Evolutionary conservation across 1,140 invertebrate species (phyloP).

Genomic region (Drosophila navojoa): DNA sequence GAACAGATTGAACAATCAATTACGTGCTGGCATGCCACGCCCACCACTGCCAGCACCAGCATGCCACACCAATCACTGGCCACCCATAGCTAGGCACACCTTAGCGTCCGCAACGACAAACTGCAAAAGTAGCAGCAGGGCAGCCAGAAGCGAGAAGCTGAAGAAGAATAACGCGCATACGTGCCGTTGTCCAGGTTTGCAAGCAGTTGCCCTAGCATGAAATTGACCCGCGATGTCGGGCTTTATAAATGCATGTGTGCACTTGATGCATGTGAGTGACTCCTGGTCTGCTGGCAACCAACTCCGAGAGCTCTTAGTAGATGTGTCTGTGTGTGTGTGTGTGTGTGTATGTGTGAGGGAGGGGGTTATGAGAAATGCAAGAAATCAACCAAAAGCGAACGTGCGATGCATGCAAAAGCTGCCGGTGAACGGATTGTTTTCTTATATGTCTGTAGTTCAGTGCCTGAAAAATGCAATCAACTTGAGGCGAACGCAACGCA

Average conservation of each 20-base stretch:
- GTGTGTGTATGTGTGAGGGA: not conserved
- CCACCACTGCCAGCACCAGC: conserved; percentile 19
- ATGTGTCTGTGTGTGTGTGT: no score
- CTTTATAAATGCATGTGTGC: conserved; percentile 72
- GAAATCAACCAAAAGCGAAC: conserved; percentile 79
- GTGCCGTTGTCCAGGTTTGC: conserved; percentile 65
- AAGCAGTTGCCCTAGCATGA: conserved; percentile 68
- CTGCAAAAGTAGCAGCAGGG: conserved; percentile 25
- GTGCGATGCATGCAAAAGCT: conserved; percentile 78
- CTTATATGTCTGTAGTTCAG: conserved; percentile 53
- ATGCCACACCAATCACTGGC: not conserved
- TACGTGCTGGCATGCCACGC: conserved; percentile 71
- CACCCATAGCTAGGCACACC: not conserved
- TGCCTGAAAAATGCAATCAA: conserved; percentile 78
- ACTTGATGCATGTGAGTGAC: conserved; percentile 58
- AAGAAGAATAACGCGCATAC: conserved; percentile 72
- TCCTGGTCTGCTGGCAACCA: conserved; percentile 28
- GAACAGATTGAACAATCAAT: conserved; percentile 82
- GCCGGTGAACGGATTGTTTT: conserved; percentile 68
- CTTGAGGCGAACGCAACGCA: conserved; percentile 62
- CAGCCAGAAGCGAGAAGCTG: conserved; percentile 29
- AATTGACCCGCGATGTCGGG: conserved; percentile 75
- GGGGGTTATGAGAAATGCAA: conserved; percentile 74
- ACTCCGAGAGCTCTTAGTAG: conserved; percentile 4
- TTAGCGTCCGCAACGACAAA: conserved; percentile 35